Base-by-base conservation (phyloP, 2,888 invertebrate species). In the Periphyllus acericola region DNA sequence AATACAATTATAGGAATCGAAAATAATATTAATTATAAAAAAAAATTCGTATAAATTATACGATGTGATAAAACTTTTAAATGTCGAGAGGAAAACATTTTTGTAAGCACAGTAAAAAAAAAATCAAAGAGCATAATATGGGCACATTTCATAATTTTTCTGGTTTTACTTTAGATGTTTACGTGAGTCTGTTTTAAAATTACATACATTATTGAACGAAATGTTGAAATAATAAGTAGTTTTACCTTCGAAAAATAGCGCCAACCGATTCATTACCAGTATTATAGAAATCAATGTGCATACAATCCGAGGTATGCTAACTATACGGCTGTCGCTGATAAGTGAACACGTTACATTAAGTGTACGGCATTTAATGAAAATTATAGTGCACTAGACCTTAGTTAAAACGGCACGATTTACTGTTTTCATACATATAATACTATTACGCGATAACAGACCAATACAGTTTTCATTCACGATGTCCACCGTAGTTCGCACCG, bases 341-440 rank as follows among this genome's bases (percentile, higher is more conserved):
- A 29, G 34, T 34, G 3, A 40, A 40, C 8, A 40, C 9, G 9
- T n/a, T n/a, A n/a, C n/a, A n/a, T n/a, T n/a, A n/a, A 5, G 40
- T 46, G 14, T 46, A 34, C 34, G 21, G 34, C 32, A 6, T 72
- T 72, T 34, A 36, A 72, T 21, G 34, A 72, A 14, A 40, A 81
- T 81, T 71, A 71, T 21, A 46, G 40, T 81, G 21, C 19, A 46
- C 32, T 81, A 46, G 81, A 66, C 46, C 29, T 81, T 29, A 68
- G 71, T 81, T 29, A 40, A 32, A 25, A 60, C 19, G 21, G 46
- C 29, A 34, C 32, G 46, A 71, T 81, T 40, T 32, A 80, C 66
- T 80, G 80, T 80, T n/a, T 60, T 60, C 36, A n/a, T 60, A 80
- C 36, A 80, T n/a, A n/a, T n/a, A n/a, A n/a, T n/a, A n/a, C 25